Evolutionary conservation across 2,888 invertebrate species (phyloP), one percentile per base, ranked within the genome.

Genomic region (Leucoma salicis): DNA sequence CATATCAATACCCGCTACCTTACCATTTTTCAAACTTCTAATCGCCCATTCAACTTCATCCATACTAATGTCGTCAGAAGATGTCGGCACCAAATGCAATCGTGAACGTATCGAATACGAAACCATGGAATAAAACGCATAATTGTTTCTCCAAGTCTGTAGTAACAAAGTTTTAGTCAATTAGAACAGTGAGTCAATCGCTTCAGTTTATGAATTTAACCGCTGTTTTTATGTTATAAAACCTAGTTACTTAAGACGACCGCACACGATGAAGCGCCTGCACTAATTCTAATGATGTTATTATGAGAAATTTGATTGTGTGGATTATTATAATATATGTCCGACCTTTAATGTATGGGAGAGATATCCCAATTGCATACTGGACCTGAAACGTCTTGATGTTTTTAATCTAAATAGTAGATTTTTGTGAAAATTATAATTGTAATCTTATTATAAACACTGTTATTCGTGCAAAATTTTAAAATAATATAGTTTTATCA

Each of bases 241-340:
- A 53, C 44, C 52, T 49, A 58, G 54, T 63, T 57, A 57, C 62
- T 60, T 53, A 60, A 62, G 52, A 78, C 86, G 53, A 80, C 88
- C 88, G 82, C 88, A 88, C 88, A 89, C 87, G 85, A 73, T 53
- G 84, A 47, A 48, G 63, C 64, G 69, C 63, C 66, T 76, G 76
- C 64, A 83, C 88, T 88, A 88, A 88, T 88, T 89, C 86, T 86
- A 88, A 89, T 87, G 83, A 87, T 72, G 79, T 85, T 83, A 88
- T 86, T 88, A 89, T 87, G 78, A 80, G 79, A 82, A 78, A 86
- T 83, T 77, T 84, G 83, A 88, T 87, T 84, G 77, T 80, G 63
- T 78, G 82, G 82, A 82, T 82, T 81, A 84, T 75, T 80, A 82
- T 85, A 82, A 84, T 84, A 78, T 86, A 77, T 88, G 86, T 78